Evolutionary conservation across 2,888 invertebrate species (phyloP), one percentile per base, ranked within the genome.

Genomic region (Villa cingulata): DNA sequence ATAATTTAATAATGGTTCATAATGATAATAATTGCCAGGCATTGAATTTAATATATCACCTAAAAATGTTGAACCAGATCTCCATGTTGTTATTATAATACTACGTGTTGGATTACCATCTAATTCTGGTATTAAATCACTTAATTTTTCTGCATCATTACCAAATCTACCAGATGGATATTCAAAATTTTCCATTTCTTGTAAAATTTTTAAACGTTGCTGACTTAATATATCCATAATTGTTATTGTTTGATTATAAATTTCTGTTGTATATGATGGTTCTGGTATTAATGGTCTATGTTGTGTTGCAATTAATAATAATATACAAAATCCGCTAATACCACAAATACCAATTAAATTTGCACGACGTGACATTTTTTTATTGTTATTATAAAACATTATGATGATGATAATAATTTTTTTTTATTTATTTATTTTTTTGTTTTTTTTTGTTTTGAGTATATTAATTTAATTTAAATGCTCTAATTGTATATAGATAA

Each of bases 31-130:
- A 65, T 84, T 90, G 29, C 81, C 88, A 17, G 90, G 89, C 63
- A 88, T 78, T 23, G 87, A 76, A 64, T 86, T 86, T 41, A 90
- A 65, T 39, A 89, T 77, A 61, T 89, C 89, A 46, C 89, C 90
- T 45, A 91, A 73, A 65, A 91, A 91, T 34, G 90, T 90, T 18
- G 90, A 89, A 7, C 91, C 91, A 5, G 88, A 87, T 56, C 91
- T 75, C 88, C 90, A 91, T 15, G 87, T 87, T n/a, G 89, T 86
- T 51, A 89, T 70, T 54, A 91, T 80, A 41, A 90, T 66, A 64
- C 81, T 87, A 54, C 83, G 74, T 48, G 86, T 62, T 5, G 89
- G 89, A 48, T 71, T 73, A 15, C 88, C 88, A 38, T 77, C 78
- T 37, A 76, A 72, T 56, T 81, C 82, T 56, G 81, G 71, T 2